phyloP scores from a whole-genome alignment of 2,888 invertebrate species.

The Drosophila mimetica region DNA sequence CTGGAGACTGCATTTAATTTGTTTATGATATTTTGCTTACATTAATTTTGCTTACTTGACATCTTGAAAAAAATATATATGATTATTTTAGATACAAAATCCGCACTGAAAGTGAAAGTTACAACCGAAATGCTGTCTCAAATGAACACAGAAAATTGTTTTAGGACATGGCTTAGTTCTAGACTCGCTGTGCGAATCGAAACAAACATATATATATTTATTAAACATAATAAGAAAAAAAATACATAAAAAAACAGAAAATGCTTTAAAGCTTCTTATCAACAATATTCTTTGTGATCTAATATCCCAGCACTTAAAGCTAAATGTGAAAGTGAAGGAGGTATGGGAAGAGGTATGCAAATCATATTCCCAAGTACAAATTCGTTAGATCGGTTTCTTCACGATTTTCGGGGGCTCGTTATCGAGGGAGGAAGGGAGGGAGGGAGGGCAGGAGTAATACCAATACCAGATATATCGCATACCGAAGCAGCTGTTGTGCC shows the following conservation, averaged over 20 bases:
- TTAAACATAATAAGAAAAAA: conserved; percentile 1
- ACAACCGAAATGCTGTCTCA: not conserved
- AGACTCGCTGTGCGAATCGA: conserved; percentile 1
- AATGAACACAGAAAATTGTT: not conserved
- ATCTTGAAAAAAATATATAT: not conserved
- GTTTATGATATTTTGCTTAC: not conserved
- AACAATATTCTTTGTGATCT: conserved; percentile 8
- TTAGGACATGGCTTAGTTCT: conserved; percentile 2
- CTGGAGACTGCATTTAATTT: not conserved
- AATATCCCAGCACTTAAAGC: not conserved
- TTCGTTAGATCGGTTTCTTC: not conserved
- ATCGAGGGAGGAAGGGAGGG: not conserved
- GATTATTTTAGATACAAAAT: not conserved
- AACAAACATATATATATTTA: not conserved
- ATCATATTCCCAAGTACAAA: conserved; percentile 1
- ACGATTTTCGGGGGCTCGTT: conserved; percentile 1
- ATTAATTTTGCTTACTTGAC: not conserved
- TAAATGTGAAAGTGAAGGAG: not conserved
- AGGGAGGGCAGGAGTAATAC: conserved; percentile 7
- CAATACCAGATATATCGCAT: conserved; percentile 9
- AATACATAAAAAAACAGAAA: conserved; percentile 6
- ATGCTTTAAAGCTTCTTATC: conserved; percentile 5
- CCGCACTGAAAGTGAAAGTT: not conserved
- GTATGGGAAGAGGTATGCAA: not conserved
- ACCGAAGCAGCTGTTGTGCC: conserved; percentile 19